Conservation (phyloP, 2,113 vertebrate genomes). For the Neofelis nebulosa region DNA sequence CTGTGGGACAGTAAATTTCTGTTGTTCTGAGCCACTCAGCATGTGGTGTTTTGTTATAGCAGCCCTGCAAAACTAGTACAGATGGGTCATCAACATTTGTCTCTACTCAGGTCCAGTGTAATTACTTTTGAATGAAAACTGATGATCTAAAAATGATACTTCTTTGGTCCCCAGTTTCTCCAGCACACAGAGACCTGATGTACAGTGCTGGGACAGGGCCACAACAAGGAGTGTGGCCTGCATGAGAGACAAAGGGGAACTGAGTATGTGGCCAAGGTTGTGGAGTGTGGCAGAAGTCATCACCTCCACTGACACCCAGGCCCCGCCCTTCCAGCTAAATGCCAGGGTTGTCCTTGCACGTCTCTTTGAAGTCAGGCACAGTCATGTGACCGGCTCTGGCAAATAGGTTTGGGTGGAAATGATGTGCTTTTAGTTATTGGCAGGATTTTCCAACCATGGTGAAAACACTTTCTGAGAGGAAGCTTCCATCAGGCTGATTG, state of each 20-base stretch:
- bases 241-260: neutral
- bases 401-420: neutral
- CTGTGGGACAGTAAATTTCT: neutral
- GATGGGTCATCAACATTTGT: neutral
- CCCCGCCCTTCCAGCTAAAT: neutral
- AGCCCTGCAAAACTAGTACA: neutral
- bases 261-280: neutral
- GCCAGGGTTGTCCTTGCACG: neutral
- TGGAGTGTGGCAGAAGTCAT: neutral
- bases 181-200: accelerated
- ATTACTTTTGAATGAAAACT: neutral
- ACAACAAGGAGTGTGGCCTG: neutral
- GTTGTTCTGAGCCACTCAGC: neutral
- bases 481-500: neutral
- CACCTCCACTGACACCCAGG: neutral
- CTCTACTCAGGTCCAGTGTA: neutral
- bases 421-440: neutral
- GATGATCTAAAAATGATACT: neutral
- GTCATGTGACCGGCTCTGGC: neutral
- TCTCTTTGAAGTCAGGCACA: neutral
- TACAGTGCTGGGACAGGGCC: neutral
- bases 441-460: neutral
- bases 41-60: neutral
- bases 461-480: neutral
- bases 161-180: neutral